Evolutionary conservation across 1,140 invertebrate genomes (phyloP), one percentile per base, ranked within the genome.

Genomic region (Aporrectodea caliginosa): DNA sequence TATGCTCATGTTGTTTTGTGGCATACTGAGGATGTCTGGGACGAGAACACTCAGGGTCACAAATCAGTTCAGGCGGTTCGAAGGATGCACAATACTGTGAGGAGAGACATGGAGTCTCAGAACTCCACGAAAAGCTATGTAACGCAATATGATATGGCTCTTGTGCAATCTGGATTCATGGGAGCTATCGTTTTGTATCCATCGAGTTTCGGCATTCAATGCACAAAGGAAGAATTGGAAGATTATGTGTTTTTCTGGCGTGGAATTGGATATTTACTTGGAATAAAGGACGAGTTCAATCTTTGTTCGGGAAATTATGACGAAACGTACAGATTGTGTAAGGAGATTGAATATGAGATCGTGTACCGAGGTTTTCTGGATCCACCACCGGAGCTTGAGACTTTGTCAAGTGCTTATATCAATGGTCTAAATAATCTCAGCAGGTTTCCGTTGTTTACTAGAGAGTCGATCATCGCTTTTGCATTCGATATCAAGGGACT

Each of bases 211-310:
- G 93, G 93, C 0, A 87, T 95, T 1, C 58, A 78, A 33, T 82
- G 78, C 34, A 73, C 79, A 16, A 71, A 89, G 16, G 84, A 85
- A 1, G 92, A 93, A 75, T 83, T 93, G n/a, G 92, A 93, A 73
- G 92, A 92, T n/a, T 92, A 94, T 74, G 86, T 93, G 0, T 94
- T 96, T 85, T 92, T 95, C 82, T 96, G 94, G 94, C 90, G 91
- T 69, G 92, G 93, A 0, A 91, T 96, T 35, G 94, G 94, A 0
- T 90, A 92, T 83, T 86, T 94, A 83, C 90, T 96, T 71, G 95
- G 95, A 1, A 91, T 95, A 22, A 91, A 94, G 81, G 94, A 96
- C 83, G 91, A 91, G 91, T 91, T 88, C 80, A 92, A 92, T 82
- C 88, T 92, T 33, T 92, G 91, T 81, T 83, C 85, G 0, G 90